phyloP scores from a whole-genome alignment of 1,140 invertebrate species.

The Liolophura sinensis region DNA sequence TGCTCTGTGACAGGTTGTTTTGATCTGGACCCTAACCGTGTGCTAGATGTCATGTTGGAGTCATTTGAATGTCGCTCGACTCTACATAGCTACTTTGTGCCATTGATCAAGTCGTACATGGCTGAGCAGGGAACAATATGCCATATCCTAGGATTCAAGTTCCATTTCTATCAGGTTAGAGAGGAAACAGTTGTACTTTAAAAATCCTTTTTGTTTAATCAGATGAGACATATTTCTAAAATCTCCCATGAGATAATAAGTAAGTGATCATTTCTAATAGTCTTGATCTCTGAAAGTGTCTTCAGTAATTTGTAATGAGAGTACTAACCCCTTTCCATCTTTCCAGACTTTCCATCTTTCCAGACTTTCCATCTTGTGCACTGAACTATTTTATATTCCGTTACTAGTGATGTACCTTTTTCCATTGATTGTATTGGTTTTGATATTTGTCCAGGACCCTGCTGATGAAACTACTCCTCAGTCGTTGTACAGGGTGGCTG shows the following conservation, averaged over 20 bases:
- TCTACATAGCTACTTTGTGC: constrained; percentile 51
- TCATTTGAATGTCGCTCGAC: constrained; percentile 88
- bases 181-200: background rate
- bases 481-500: constrained; percentile 85
- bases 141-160: constrained; percentile 95
- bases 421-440: constrained; percentile 6
- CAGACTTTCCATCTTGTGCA: no score
- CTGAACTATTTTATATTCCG: no score
- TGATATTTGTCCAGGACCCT: constrained; percentile 59
- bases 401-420: no score
- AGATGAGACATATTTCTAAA: background rate
- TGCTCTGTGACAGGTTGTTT: constrained; percentile 81
- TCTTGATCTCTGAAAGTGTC: background rate
- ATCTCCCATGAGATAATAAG: background rate
- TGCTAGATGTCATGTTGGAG: constrained; percentile 94
- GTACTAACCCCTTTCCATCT: no score
- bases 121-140: constrained; percentile 72
- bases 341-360: no score
- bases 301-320: background rate
- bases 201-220: background rate
- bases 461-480: constrained; percentile 69
- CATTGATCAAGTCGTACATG: constrained; percentile 64
- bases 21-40: constrained; percentile 97
- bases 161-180: constrained; percentile 72
- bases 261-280: background rate